Base-by-base conservation (phyloP, 2,888 invertebrate species). In the Silvanus unidentatus region DNA sequence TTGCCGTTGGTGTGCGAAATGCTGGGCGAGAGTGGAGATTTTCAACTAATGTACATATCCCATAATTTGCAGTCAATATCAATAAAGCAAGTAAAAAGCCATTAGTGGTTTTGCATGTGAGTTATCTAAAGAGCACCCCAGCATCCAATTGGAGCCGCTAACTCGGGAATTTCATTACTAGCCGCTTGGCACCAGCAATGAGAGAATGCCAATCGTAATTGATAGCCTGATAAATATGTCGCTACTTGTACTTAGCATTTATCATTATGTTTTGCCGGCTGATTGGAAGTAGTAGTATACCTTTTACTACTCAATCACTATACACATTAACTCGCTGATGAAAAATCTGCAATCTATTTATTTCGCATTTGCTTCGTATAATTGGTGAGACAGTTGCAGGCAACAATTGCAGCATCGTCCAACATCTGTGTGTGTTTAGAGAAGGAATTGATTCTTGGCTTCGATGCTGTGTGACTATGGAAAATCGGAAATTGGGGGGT, bases 221-320 rank as follows among this genome's bases (percentile, higher is more conserved):
- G 65, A 68, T 67, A 64, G 64, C 43, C 46, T 55, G 66, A 67
- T 67, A 65, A 66, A 65, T 59, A 61, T 62, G 66, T 65, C 59
- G 64, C 64, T 63, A 64, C 65, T 59, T 58, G 63, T 65, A 62
- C 60, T 63, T 62, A 57, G 54, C 47, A 50, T 56, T 60, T 54
- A 63, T 60, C 59, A 55, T 22, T 22, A 32, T 12, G 13, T 32
- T n/a, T n/a, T 32, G 32, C 32, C n/a, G 32, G 48, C 43, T 54
- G 50, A 54, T 42, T 50, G 42, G 47, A 11, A 12, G 6, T 22
- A 5, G 8, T 22, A 22, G 8, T 8, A 5, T 22, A 22, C 22
- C 8, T 8, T 22, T 22, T 22, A 22, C 22, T 5, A 22, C 22
- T 22, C 22, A 22, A 22, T 22, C 22, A 22, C 8, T 22, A 22